Percentiles rank a stretch among this genome's conserved stretches.
Evolutionary conservation across 2,113 vertebrate genomes (phyloP).

Genomic region (Natator depressus): DNA sequence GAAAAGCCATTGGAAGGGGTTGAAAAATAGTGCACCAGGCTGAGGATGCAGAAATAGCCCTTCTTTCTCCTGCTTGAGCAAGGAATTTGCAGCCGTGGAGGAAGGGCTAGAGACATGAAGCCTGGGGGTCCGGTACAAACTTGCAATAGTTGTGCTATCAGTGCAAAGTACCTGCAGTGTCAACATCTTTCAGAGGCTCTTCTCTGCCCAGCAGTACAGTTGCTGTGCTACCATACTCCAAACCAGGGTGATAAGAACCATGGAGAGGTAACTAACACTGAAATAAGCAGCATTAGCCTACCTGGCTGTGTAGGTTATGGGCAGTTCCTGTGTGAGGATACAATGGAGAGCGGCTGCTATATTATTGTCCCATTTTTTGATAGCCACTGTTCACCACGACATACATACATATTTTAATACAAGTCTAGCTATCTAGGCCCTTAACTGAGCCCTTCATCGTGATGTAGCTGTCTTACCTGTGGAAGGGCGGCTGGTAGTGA

Average conservation of each 20-base stretch:
- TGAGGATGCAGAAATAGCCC: neutral
- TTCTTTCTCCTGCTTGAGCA: neutral
- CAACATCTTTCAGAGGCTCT: neutral
- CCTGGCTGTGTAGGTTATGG: neutral
- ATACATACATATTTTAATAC: neutral
- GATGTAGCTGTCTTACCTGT: neutral
- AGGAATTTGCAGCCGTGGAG: neutral
- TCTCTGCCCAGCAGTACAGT: neutral
- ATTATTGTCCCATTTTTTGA: neutral
- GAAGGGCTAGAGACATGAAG: neutral
- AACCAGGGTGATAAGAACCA: neutral
- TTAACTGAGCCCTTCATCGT: neutral
- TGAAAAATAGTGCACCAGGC: neutral
- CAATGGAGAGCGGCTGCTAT: neutral
- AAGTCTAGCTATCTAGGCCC: neutral
- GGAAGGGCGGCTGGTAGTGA: rapidly evolving
- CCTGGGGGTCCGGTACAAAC: neutral
- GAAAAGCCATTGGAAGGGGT: neutral
- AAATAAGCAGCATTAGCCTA: neutral
- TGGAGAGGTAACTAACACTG: neutral
- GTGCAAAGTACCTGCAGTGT: neutral
- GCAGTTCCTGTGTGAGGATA: neutral
- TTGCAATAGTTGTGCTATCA: neutral
- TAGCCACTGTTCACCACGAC: neutral
- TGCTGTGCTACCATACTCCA: neutral